phyloP scores from a whole-genome alignment of 2,888 invertebrate genomes.

The Danaus chrysippus region DNA sequence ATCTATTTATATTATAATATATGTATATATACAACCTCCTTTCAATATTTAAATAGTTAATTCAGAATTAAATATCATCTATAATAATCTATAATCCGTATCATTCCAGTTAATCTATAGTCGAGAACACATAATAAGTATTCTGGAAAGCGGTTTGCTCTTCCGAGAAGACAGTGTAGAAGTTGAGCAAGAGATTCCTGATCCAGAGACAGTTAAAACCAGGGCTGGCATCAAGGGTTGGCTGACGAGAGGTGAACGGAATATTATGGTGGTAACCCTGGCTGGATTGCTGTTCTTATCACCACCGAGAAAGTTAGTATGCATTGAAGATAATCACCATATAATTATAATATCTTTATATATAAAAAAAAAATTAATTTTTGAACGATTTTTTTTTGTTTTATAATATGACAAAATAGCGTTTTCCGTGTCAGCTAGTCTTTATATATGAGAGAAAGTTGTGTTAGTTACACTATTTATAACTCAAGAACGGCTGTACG shows the following conservation, averaged over 20 bases:
- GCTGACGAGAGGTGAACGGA: conserved; percentile 57
- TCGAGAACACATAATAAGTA: conserved; percentile 52
- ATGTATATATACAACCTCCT: no score
- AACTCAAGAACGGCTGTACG: no score
- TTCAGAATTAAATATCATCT: background rate
- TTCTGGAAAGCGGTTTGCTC: conserved; percentile 65
- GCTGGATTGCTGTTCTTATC: conserved; percentile 34
- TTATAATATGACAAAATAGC: no score
- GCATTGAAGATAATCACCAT: background rate
- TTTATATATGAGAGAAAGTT: no score
- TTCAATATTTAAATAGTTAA: background rate
- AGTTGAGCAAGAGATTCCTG: conserved; percentile 61
- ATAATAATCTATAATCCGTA: background rate
- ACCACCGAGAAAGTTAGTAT: conserved; percentile 52
- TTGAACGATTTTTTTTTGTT: no score
- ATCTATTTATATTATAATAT: no score
- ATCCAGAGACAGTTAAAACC: conserved; percentile 46
- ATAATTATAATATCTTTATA: conserved; percentile 7
- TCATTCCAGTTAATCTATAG: conserved; percentile 56
- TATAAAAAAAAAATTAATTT: no score
- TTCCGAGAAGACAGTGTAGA: conserved; percentile 67
- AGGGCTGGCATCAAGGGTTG: conserved; percentile 53
- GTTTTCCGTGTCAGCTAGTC: no score
- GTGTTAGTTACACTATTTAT: no score
- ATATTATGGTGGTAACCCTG: conserved; percentile 34